Evolutionary conservation across 1,140 invertebrate genomes (phyloP), one percentile per base, ranked within the genome.

Genomic region (Brachionus manjavacas): DNA sequence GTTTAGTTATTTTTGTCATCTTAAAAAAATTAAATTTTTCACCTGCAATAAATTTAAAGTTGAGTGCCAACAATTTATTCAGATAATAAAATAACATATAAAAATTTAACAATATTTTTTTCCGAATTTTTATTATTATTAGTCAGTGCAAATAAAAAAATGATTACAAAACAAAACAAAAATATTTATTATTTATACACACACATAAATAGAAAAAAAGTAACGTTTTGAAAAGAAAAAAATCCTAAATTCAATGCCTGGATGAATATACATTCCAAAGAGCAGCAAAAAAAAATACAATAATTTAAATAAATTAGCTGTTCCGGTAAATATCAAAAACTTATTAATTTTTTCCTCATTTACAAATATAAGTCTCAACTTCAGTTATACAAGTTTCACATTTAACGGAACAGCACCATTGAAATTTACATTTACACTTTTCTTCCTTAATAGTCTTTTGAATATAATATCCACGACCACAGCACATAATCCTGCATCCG

Each of bases 401-500:
- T 60, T 89, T 88, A 1, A 91, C 90, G 66, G 88, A 87, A 86
- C 90, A 91, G 86, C 90, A 91, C 90, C 90, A 91, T 78, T 89
- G 87, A 87, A 91, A 91, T 85, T 90, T 90, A 86, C 90, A 91
- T 85, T 91, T 88, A 86, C 91, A 92, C 55, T 88, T 85, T 84
- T 89, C 87, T 31, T 86, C 84, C 79, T 86, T 86, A 20, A 86
- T 74, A 39, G 86, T 86, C 76, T 78, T 49, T 86, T 89, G 87
- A 86, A 87, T 88, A 41, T 86, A 88, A 85, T 91, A 91, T 4
- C 91, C 91, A 23, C 91, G 87, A 11, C 91, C 91, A 86, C 91
- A 92, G 84, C 91, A 92, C 88, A 92, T 88, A 41, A 91, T 86
- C 84, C 90, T 88, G 87, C 91, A 92, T 35, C 91, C 89, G 76